phyloP scores from a whole-genome alignment of 2,888 invertebrate genomes.

The Dynastes hyllus region DNA sequence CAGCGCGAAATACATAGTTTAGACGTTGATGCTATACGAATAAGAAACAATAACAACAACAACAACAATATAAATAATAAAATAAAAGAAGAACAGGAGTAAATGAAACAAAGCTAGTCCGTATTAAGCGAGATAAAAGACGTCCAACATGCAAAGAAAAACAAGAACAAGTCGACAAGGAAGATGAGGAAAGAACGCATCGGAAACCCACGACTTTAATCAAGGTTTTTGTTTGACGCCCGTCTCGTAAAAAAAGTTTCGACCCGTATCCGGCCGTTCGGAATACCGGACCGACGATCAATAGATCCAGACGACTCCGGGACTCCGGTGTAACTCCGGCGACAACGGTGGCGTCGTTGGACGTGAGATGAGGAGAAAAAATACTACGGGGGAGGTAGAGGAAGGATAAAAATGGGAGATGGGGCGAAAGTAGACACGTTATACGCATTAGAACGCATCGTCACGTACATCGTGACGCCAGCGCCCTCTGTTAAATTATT shows the following conservation, averaged over 20 bases:
- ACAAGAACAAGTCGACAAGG: background rate
- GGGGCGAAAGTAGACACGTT: conserved; percentile 1
- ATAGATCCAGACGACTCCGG: conserved; percentile 23
- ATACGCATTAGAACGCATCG: conserved; percentile 28
- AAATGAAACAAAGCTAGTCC: background rate
- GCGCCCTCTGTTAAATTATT: conserved; percentile 1
- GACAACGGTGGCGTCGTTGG: background rate
- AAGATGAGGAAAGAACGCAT: background rate
- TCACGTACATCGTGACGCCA: background rate
- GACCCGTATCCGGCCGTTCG: background rate
- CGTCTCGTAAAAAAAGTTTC: conserved; percentile 15
- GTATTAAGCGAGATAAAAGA: background rate
- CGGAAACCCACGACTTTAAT: conserved; percentile 14
- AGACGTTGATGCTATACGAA: no score
- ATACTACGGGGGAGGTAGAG: background rate
- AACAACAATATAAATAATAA: background rate
- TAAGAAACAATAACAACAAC: background rate
- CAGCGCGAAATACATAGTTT: no score
- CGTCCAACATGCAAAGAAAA: no score
- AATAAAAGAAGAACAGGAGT: background rate
- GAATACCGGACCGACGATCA: conserved; percentile 2
- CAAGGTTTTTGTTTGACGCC: conserved; percentile 2
- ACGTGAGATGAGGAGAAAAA: background rate
- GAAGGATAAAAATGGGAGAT: background rate
- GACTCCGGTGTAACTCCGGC: conserved; percentile 2